Evolutionary conservation across 2,888 invertebrate genomes (phyloP).

Genomic region (Spicauda simplicius): DNA sequence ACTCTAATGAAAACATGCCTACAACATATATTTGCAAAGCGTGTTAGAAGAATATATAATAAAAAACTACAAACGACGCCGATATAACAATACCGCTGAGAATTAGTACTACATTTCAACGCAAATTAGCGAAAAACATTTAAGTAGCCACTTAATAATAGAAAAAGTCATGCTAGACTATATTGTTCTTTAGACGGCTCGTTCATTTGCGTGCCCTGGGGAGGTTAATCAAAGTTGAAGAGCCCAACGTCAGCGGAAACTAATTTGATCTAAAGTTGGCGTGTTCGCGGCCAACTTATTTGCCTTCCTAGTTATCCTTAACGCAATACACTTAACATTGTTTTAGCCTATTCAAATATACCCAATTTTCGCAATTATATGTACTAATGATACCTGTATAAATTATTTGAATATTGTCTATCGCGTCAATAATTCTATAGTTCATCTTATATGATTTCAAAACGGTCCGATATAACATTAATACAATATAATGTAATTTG

Average conservation of each 20-base stretch:
- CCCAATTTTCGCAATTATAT: background rate
- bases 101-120: no score
- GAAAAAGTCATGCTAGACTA: slow-evolving; percentile 15
- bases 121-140: no score
- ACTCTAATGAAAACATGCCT: no score
- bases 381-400: no score
- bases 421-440: no score
- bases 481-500: no score
- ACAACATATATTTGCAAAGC: background rate
- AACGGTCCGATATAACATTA: no score
- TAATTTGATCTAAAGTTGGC: slow-evolving; percentile 76
- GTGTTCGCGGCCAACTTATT: slow-evolving; percentile 66
- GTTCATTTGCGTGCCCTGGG: slow-evolving; percentile 60
- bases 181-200: slow-evolving; percentile 43
- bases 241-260: slow-evolving; percentile 67
- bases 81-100: no score
- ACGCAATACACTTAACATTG: slow-evolving; percentile 64
- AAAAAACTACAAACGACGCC: background rate
- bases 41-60: background rate
- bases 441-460: no score
- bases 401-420: no score
- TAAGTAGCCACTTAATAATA: no score
- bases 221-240: slow-evolving; percentile 72
- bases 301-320: slow-evolving; percentile 69
- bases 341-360: slow-evolving; percentile 29